Percentiles rank a stretch among this genome's conserved stretches.
Evolutionary conservation across 2,888 invertebrate species (phyloP).

Genomic region (Dorcus hopei): DNA sequence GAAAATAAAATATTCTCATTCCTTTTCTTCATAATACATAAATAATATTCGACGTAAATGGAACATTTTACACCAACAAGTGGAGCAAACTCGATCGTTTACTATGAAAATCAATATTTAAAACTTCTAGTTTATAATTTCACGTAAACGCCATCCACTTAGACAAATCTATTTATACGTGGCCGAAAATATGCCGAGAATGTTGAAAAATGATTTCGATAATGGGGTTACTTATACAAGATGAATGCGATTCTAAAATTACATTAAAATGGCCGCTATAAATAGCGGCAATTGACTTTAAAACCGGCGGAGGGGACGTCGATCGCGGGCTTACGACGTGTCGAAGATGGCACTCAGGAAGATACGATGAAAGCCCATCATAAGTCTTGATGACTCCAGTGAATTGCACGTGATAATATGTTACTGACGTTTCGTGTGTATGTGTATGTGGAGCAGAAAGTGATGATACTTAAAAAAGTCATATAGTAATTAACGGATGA

Average conservation of each 20-base stretch:
- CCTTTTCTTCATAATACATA: too few relatives aligned
- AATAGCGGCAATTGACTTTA: slow-evolving; percentile 34
- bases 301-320: slow-evolving; percentile 22
- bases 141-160: slow-evolving; percentile 26
- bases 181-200: slow-evolving; percentile 34
- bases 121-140: slow-evolving; percentile 13
- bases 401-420: slow-evolving; percentile 22
- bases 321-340: slow-evolving; percentile 34
- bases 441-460: too few relatives aligned
- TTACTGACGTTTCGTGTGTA: slow-evolving; percentile 14
- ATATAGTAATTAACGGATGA: too few relatives aligned
- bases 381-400: slow-evolving; percentile 22
- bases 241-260: slow-evolving; percentile 27
- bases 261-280: slow-evolving; percentile 34
- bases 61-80: too few relatives aligned
- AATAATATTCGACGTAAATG: too few relatives aligned
- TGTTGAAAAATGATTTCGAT: slow-evolving; percentile 36
- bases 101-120: slow-evolving; percentile 8
- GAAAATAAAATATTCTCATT: too few relatives aligned
- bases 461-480: too few relatives aligned
- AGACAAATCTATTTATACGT: slow-evolving; percentile 39
- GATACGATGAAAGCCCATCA: slow-evolving; percentile 30
- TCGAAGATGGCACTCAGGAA: slow-evolving; percentile 34
- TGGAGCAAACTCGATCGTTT: too few relatives aligned
- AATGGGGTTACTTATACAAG: slow-evolving; percentile 31